A percentile compares a stretch with the other conserved stretches of the same genome.
Evolutionary conservation across 2,888 invertebrate genomes (phyloP).

Genomic region (Agrochola lychnidis): DNA sequence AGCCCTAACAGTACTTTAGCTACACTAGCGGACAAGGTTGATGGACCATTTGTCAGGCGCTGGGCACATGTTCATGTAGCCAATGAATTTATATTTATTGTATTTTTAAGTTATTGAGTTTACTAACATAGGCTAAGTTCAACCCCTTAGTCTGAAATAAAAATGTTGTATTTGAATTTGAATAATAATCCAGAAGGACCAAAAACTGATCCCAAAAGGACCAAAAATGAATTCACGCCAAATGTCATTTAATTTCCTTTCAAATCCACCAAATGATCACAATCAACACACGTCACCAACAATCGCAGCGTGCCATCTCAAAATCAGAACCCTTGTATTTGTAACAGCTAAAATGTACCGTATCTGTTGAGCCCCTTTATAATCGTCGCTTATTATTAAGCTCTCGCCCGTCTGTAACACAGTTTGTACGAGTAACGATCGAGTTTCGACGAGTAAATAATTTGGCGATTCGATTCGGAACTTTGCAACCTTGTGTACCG

Average conservation of each 20-base stretch:
- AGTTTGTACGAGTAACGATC: slow-evolving; percentile 76
- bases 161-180: neutral
- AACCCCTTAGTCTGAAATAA: too few species aligned
- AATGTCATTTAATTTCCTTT: slow-evolving; percentile 35
- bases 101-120: too few species aligned
- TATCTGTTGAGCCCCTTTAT: slow-evolving; percentile 77
- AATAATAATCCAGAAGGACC: neutral
- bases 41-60: too few species aligned
- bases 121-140: too few species aligned
- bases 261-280: neutral
- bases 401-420: slow-evolving; percentile 76
- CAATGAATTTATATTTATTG: too few species aligned
- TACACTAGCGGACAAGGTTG: too few species aligned
- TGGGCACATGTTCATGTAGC: too few species aligned
- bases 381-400: slow-evolving; percentile 85
- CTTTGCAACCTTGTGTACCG: slow-evolving; percentile 59
- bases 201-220: neutral
- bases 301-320: slow-evolving; percentile 37
- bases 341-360: slow-evolving; percentile 60
- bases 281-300: slow-evolving; percentile 24
- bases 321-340: slow-evolving; percentile 66
- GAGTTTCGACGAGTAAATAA: slow-evolving; percentile 79
- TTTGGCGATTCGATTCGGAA: slow-evolving; percentile 73
- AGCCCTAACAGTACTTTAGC: too few species aligned
- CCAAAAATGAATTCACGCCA: neutral